Percentiles rank a stretch among this genome's conserved stretches.
Conservation (phyloP, 1,140 invertebrate species). For the Papilio helenus region DNA sequence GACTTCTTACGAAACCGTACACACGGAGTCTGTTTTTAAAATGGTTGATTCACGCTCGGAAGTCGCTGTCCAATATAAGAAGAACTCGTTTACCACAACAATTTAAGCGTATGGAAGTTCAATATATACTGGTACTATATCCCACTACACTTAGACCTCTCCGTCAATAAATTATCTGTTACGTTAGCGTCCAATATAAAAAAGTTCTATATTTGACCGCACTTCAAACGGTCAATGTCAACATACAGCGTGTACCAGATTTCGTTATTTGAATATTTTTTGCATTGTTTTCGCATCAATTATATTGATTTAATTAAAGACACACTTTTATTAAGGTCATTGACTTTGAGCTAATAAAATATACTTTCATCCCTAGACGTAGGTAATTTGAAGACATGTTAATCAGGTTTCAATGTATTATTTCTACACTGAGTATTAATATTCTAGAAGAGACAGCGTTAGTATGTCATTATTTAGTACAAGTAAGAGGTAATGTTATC, state of each 20-base stretch:
- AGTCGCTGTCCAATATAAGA: not conserved
- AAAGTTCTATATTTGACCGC: constrained; percentile 50
- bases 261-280: constrained; percentile 65
- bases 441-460: not conserved
- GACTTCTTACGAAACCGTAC: constrained; percentile 27
- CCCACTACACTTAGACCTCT: constrained; percentile 28
- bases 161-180: constrained; percentile 11
- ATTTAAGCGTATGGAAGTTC: not conserved
- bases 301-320: constrained; percentile 62
- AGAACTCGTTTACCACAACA: constrained; percentile 24
- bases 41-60: constrained; percentile 20
- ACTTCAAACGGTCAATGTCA: constrained; percentile 59
- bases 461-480: not conserved
- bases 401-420: not conserved
- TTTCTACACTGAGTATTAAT: not conserved
- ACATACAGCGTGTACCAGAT: constrained; percentile 56
- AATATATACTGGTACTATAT: not conserved
- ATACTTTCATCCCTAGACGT: constrained; percentile 1
- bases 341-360: constrained; percentile 46
- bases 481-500: no score
- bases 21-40: constrained; percentile 25
- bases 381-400: not conserved
- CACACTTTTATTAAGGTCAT: constrained; percentile 63
- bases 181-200: constrained; percentile 20
- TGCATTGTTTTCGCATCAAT: constrained; percentile 51